phyloP scores from a whole-genome alignment of 2,888 invertebrate genomes.

The Cylindroiulus punctatus region DNA sequence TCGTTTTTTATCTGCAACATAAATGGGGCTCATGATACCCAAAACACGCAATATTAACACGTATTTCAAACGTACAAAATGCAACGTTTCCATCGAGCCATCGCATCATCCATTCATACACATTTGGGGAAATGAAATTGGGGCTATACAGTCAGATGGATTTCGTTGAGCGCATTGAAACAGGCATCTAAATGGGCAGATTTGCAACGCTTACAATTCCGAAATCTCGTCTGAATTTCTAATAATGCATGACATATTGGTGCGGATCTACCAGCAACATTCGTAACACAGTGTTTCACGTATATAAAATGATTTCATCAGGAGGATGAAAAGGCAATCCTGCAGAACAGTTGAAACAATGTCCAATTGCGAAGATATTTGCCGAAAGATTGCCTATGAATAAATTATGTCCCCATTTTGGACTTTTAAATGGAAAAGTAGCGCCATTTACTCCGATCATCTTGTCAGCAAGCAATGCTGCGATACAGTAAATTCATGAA shows the following conservation, averaged over 20 bases:
- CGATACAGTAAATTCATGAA: neutral
- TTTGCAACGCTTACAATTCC: neutral
- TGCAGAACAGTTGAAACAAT: neutral
- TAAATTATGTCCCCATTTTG: conserved; percentile 11
- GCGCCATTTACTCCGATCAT: neutral
- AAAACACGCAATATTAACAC: neutral
- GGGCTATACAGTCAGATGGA: neutral
- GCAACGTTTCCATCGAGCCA: neutral
- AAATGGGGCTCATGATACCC: neutral
- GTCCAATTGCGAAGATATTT: neutral
- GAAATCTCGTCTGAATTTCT: neutral
- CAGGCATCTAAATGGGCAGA: conserved; percentile 5
- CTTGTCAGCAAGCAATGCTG: neutral
- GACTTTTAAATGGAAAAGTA: neutral
- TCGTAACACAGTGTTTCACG: neutral
- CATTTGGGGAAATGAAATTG: conserved; percentile 2
- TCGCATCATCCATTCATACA: neutral
- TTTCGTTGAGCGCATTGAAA: neutral
- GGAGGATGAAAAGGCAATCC: neutral
- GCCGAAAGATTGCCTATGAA: neutral
- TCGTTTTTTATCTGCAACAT: neutral
- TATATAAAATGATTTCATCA: conserved; percentile 4
- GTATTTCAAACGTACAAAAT: neutral
- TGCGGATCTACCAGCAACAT: neutral
- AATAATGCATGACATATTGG: neutral